Base-by-base conservation (phyloP, 2,113 vertebrate genomes). In the Stegastes partitus region DNA sequence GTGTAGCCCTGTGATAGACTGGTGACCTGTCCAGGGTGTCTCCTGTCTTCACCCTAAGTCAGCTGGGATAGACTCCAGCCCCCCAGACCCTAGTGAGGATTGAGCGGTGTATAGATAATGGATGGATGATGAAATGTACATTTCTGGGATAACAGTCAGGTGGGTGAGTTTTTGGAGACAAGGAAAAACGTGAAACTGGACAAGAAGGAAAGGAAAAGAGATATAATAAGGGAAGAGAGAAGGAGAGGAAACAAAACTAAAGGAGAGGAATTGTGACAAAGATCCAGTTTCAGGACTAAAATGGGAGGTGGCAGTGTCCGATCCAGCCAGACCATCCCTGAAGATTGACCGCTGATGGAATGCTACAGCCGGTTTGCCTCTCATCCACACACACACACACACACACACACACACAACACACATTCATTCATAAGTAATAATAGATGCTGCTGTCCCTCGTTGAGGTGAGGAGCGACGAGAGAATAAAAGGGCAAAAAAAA, bases 291-390 rank as follows among this genome's bases (percentile, higher is more conserved):
- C 16, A 56, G 19, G 54, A 77, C 34, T 57, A 72, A 74, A 84
- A 89, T 83, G 78, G 70, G 70, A 86, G 65, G 61, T 81, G 83
- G 77, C 83, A 66, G 51, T 65, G 53, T 88, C 87, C 77, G 63
- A 69, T 42, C 49, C 54, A 71, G 62, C 77, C 63, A 68, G 61
- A 62, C 31, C 77, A 57, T 53, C 21, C 4, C 73, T 68, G 42
- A 73, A 75, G 85, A 85, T 54, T 81, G 77, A 92, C 80, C 64
- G 37, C 72, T 66, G 77, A 89, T 88, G 58, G 44, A 78, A 84
- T 70, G 81, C 71, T 88, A 74, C 82, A 82, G 79, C 68, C 78
- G 81, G 75, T 74, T 76, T 62, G 65, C 59, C 74, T 68, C 56
- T 72, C 54, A 76, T 26, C 4, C 11, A 68, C 63, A 58, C 61